phyloP scores from a whole-genome alignment of 2,888 invertebrate genomes.

The Philereme transversata region DNA sequence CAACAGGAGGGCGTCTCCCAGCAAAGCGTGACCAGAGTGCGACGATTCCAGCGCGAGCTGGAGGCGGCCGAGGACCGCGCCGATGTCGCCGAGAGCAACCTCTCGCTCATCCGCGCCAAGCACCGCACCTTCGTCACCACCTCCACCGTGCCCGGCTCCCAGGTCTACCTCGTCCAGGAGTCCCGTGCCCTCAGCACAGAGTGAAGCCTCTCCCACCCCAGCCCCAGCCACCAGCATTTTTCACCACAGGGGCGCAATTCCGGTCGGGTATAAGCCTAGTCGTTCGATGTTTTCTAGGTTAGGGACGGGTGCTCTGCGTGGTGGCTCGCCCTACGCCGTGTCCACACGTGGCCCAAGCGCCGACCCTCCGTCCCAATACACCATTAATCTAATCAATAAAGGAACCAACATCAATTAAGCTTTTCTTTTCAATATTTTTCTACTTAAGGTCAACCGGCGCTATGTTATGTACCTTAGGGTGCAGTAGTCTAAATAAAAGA shows the following conservation, averaged over 20 bases:
- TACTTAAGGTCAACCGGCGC: slow-evolving; percentile 72
- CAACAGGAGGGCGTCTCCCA: slow-evolving; percentile 94
- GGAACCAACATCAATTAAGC: slow-evolving; percentile 74
- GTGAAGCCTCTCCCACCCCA: slow-evolving; percentile 55
- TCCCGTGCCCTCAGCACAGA: slow-evolving; percentile 86
- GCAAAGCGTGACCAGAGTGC: slow-evolving; percentile 97
- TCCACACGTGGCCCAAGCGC: slow-evolving; percentile 67
- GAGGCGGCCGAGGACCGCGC: slow-evolving; percentile 99
- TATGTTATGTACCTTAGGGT: slow-evolving; percentile 65
- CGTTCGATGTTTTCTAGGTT: slow-evolving; percentile 68
- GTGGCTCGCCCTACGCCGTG: slow-evolving; percentile 77
- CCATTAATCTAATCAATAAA: slow-evolving; percentile 69
- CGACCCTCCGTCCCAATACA: slow-evolving; percentile 72
- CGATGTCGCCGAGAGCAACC: slow-evolving; percentile 96
- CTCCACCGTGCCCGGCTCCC: slow-evolving; percentile 95
- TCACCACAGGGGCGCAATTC: slow-evolving; percentile 73
- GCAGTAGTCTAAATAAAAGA: slow-evolving; percentile 75
- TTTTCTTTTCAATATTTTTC: slow-evolving; percentile 79
- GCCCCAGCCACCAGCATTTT: slow-evolving; percentile 76
- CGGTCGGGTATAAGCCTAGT: slow-evolving; percentile 82
- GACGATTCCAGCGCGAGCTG: slow-evolving; percentile 98
- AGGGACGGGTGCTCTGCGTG: slow-evolving; percentile 76
- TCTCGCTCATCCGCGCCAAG: slow-evolving; percentile 97
- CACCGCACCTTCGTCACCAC: slow-evolving; percentile 99
- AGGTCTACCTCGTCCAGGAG: slow-evolving; percentile 95